Percentiles rank a stretch among this genome's conserved stretches.
Evolutionary conservation across 2,113 vertebrate species (phyloP).

Genomic region (Vireo altiloquus): DNA sequence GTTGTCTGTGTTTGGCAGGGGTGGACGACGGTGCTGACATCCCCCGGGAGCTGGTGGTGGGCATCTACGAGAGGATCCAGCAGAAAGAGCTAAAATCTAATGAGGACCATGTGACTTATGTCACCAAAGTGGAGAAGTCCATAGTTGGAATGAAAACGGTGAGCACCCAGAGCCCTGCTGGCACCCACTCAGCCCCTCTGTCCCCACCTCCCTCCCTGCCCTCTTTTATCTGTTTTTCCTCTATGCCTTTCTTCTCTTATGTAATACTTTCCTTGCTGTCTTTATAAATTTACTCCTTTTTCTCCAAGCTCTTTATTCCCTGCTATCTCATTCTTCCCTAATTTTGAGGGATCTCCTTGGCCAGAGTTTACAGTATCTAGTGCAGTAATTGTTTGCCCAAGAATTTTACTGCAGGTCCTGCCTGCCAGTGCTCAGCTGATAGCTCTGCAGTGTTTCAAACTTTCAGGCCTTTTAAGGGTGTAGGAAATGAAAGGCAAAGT

Average conservation of each 20-base stretch:
- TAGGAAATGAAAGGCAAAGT: background rate
- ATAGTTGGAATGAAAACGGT: constrained; percentile 98
- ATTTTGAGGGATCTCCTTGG: background rate
- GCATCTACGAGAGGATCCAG: constrained; percentile 97
- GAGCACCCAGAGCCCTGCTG: constrained; percentile 32
- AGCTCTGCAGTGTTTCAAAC: background rate
- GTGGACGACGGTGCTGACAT: constrained; percentile 98
- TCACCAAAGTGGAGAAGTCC: constrained; percentile 98
- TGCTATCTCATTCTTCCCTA: background rate
- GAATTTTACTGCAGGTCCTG: background rate
- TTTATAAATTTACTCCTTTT: background rate
- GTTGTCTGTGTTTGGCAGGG: constrained; percentile 68
- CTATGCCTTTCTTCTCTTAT: background rate
- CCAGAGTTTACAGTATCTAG: background rate
- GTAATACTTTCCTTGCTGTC: background rate
- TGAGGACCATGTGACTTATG: constrained; percentile 96
- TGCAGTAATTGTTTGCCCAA: background rate
- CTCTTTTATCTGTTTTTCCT: background rate
- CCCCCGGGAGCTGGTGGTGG: constrained; percentile 93
- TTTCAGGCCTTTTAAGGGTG: background rate
- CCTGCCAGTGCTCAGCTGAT: background rate
- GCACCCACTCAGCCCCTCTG: background rate
- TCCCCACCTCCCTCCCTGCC: background rate
- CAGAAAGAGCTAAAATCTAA: constrained; percentile 96
- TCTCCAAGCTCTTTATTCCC: background rate